Conservation (phyloP, 2,113 vertebrate species). For the Pterocles burchelli region DNA sequence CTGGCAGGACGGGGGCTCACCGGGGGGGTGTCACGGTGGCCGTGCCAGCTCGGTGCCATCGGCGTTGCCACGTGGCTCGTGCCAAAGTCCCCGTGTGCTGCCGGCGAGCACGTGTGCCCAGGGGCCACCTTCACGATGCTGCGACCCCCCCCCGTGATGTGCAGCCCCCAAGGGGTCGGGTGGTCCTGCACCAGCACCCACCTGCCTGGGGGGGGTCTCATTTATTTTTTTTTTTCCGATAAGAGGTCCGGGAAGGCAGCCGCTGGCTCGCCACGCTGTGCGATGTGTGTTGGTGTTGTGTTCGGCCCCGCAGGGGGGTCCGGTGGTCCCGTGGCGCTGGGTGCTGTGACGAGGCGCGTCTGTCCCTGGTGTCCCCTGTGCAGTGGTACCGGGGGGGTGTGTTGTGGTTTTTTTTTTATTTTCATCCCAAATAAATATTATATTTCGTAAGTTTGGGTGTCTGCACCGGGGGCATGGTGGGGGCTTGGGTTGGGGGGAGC, state of each 20-base stretch:
- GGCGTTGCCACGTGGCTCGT: too few relatives aligned
- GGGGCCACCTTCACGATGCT: too few relatives aligned
- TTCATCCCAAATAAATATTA: constrained; percentile 78
- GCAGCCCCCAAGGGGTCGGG: background rate
- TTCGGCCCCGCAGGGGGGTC: background rate
- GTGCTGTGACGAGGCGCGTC: background rate
- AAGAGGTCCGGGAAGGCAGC: background rate
- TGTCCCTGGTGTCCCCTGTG: constrained; percentile 29
- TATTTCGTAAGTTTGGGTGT: constrained; percentile 69
- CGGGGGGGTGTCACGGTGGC: too few relatives aligned
- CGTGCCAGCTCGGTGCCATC: too few relatives aligned
- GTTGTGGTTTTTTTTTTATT: constrained; percentile 45
- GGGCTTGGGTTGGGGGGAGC: background rate
- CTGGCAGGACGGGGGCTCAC: too few relatives aligned
- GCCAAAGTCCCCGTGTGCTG: too few relatives aligned
- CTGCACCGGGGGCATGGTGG: background rate
- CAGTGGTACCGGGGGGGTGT: background rate
- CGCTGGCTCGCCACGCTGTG: background rate
- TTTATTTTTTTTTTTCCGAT: constrained; percentile 55
- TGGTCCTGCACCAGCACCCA: too few relatives aligned
- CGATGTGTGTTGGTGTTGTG: background rate
- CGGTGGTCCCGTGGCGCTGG: background rate
- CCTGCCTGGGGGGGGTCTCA: background rate
- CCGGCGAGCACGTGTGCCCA: too few relatives aligned
- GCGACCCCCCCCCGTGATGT: accelerated